Evolutionary conservation across 2,113 vertebrate genomes (phyloP), one percentile per base, ranked within the genome.

Genomic region (Taxidea taxus): DNA sequence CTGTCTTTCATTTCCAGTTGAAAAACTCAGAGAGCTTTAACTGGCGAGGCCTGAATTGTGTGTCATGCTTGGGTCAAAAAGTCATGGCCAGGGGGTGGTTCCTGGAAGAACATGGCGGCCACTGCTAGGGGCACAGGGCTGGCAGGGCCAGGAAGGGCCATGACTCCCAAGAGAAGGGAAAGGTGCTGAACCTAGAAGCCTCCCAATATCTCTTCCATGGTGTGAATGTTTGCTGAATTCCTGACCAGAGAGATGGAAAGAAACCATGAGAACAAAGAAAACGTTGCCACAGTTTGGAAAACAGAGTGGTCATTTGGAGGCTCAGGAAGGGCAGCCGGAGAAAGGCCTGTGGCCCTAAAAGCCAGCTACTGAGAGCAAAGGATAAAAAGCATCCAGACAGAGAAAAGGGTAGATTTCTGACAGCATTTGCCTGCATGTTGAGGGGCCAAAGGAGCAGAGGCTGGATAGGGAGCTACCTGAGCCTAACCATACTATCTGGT

Each of bases 11-110:
- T 47, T 85, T 60, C 18, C 9, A 25, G n/a, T 15, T 56, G 72
- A 62, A 62, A 85, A 93, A 70, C 18, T 77, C 51, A 21, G 51
- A 87, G 80, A 82, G 56, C 34, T 66, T 74, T 70, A 68, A 87
- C 27, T 74, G 89, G 49, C 2, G 7, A 47, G 44, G 39, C 47
- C 39, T 74, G 27, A 56, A 64, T 66, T 49, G 14, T 3, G n/a
- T 51, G 10, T 44, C 72, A 39, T 20, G 7, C 44, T 78, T 60
- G 42, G 11, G 6, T 66, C 85, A 78, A 11, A 82, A 44, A 23
- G 0, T 62, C 18, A 0, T 2, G 7, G 49, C 31, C 58, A 39
- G 23, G 8, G 74, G 42, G 0, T 1, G 27, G 16, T 1, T 78
- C 47, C 75, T n/a, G 0, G n/a, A 77, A 37, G 58, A 44, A 72